Conservation (phyloP, 2,113 vertebrate genomes). For the Eira barbara region DNA sequence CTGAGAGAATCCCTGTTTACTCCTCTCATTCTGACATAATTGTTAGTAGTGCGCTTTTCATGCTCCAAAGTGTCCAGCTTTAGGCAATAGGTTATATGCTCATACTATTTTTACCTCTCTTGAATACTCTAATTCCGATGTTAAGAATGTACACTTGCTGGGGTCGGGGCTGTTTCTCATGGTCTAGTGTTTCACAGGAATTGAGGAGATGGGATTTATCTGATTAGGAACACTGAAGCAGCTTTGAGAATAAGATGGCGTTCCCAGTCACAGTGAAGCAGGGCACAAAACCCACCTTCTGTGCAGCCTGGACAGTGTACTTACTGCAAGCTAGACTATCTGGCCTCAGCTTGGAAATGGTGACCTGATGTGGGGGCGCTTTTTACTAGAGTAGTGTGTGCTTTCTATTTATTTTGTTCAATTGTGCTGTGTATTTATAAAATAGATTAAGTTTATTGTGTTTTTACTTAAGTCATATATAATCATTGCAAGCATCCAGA, state of each 20-base stretch:
- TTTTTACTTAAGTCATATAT: neutral
- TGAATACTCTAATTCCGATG: neutral
- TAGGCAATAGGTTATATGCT: neutral
- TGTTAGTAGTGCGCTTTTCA: neutral
- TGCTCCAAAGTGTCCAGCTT: neutral
- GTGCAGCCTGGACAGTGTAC: rapidly evolving
- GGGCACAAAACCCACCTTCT: rapidly evolving
- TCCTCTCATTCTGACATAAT: neutral
- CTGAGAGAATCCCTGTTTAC: neutral
- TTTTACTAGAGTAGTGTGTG: neutral
- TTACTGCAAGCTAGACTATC: no score
- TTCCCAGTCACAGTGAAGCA: neutral
- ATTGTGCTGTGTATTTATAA: neutral
- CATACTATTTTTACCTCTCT: neutral
- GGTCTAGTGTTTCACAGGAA: neutral
- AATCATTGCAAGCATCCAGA: neutral
- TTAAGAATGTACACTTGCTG: neutral
- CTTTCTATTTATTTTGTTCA: neutral
- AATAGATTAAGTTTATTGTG: neutral
- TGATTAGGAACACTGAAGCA: neutral
- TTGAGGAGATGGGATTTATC: neutral
- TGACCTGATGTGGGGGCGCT: rapidly evolving
- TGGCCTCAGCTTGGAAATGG: neutral
- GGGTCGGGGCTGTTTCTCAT: neutral
- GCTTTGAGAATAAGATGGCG: neutral